phyloP scores from a whole-genome alignment of 2,113 vertebrate genomes.

The Dinomys branickii region DNA sequence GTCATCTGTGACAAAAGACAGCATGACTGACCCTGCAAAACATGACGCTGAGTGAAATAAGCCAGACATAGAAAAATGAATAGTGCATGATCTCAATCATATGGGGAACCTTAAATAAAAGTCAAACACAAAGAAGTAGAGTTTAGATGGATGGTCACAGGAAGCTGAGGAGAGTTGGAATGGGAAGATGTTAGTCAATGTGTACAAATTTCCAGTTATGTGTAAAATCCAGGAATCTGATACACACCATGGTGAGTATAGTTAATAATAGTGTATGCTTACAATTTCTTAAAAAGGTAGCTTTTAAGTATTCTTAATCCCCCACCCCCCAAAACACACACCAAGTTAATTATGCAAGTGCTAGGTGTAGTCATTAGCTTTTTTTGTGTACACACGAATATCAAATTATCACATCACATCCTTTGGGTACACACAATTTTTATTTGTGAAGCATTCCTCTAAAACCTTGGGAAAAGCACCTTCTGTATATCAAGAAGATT shows the following conservation, averaged over 20 bases:
- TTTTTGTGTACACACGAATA: too few species aligned
- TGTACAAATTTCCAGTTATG: neutral
- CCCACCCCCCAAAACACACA: neutral
- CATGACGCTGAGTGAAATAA: neutral
- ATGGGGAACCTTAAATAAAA: neutral
- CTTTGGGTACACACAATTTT: neutral
- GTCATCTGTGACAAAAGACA: neutral
- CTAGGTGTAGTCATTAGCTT: neutral
- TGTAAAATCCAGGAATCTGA: neutral
- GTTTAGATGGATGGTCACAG: neutral
- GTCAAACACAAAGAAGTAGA: neutral
- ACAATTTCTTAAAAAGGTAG: neutral
- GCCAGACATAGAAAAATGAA: neutral
- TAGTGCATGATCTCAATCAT: neutral
- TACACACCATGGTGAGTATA: neutral
- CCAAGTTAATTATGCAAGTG: neutral
- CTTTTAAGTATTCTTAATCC: too few species aligned
- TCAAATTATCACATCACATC: neutral
- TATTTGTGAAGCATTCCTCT: neutral
- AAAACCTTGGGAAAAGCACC: neutral
- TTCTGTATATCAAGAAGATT: accelerated
- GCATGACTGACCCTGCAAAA: neutral
- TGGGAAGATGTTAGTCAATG: neutral
- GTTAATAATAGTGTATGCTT: neutral
- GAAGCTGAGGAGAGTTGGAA: neutral